A percentile compares a stretch with the other conserved stretches of the same genome.
Conservation (phyloP, 2,888 invertebrate species). For the Leptinotarsa tumamoca region DNA sequence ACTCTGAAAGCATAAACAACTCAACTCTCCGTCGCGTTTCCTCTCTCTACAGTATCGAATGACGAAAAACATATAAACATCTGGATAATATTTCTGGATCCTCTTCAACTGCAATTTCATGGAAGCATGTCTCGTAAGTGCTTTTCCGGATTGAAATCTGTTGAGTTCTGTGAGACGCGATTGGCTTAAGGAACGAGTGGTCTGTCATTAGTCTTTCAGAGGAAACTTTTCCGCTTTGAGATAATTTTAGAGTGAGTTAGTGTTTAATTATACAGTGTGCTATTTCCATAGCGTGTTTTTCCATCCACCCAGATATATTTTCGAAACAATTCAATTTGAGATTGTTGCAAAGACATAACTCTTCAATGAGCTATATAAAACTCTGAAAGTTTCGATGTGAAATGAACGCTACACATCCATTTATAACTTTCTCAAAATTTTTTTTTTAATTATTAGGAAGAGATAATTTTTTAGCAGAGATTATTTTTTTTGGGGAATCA, state of each 20-base stretch:
- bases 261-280: no score
- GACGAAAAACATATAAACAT: slow-evolving; percentile 7
- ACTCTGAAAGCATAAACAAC: slow-evolving; percentile 7
- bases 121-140: not conserved
- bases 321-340: no score
- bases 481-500: no score
- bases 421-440: no score
- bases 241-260: not conserved
- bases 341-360: no score
- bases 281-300: no score
- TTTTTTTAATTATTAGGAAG: no score
- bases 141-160: slow-evolving; percentile 16
- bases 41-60: not conserved
- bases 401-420: no score
- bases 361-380: no score
- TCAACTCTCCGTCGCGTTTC: not conserved
- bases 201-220: not conserved
- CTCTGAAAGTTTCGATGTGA: no score
- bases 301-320: no score
- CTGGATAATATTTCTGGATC: slow-evolving; percentile 5
- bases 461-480: no score
- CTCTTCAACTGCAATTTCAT: not conserved
- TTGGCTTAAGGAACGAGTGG: not conserved
- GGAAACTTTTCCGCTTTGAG: not conserved
- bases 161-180: slow-evolving; percentile 2